Conservation (phyloP, 2,797 vertebrate species). For the Esox lucius region DNA sequence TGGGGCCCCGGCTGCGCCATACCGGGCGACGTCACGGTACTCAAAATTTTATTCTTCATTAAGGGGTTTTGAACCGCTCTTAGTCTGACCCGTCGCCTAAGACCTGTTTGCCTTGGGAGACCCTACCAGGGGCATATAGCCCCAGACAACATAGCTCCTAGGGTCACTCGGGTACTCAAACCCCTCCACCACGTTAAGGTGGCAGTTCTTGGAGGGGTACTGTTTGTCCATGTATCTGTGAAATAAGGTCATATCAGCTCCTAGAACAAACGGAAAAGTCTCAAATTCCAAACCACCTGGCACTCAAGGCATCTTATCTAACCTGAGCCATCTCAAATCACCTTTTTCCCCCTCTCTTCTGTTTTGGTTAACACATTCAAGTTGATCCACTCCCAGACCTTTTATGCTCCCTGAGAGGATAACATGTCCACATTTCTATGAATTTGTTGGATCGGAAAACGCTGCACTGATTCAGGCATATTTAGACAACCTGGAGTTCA, state of each 20-base stretch:
- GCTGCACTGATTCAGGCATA: background rate
- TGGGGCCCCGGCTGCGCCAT: too few relatives aligned
- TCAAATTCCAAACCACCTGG: background rate
- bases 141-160: too few relatives aligned
- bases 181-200: too few relatives aligned
- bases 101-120: too few relatives aligned
- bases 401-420: background rate
- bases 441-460: background rate
- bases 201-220: too few relatives aligned
- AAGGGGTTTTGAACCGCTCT: too few relatives aligned
- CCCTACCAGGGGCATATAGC: too few relatives aligned
- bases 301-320: background rate
- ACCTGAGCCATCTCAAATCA: background rate
- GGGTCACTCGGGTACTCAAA: too few relatives aligned
- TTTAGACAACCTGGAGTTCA: background rate
- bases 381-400: background rate
- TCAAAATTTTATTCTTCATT: too few relatives aligned
- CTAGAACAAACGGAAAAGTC: background rate
- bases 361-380: background rate
- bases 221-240: background rate
- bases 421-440: background rate
- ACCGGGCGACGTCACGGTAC: too few relatives aligned
- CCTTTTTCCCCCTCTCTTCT: background rate
- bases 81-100: too few relatives aligned
- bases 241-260: constrained; percentile 1